phyloP scores from a whole-genome alignment of 2,113 vertebrate genomes.

The Vicugna pacos region DNA sequence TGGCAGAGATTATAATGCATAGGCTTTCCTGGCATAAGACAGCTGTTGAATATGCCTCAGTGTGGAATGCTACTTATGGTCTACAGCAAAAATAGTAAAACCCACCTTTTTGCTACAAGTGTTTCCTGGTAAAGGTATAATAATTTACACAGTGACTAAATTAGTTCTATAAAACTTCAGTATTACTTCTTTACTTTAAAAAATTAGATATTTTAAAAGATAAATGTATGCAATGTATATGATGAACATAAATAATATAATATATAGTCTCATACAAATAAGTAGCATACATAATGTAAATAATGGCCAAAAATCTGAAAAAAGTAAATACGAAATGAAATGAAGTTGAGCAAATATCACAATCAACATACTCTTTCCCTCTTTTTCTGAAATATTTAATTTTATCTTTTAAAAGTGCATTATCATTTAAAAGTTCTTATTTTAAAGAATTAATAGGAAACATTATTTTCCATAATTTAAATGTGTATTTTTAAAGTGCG shows the following conservation, averaged over 20 bases:
- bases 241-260: background rate
- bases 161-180: background rate
- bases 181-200: background rate
- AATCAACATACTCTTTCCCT: background rate
- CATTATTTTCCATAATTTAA: background rate
- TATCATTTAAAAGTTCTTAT: background rate
- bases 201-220: background rate
- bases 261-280: background rate
- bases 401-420: background rate
- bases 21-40: constrained; percentile 13
- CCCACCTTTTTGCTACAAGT: background rate
- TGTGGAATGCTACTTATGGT: background rate
- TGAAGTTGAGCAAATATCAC: background rate
- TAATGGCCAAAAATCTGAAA: background rate
- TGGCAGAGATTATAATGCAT: constrained; percentile 22
- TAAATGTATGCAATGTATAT: background rate
- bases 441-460: background rate
- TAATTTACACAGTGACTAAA: background rate
- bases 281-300: background rate
- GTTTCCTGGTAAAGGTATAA: background rate
- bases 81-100: background rate
- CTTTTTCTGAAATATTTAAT: constrained; percentile 2
- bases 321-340: background rate
- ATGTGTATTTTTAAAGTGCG: background rate
- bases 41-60: background rate